Base-by-base conservation (phyloP, 92 coral and sea anemone species). In the Anthopleura xanthogrammica region DNA sequence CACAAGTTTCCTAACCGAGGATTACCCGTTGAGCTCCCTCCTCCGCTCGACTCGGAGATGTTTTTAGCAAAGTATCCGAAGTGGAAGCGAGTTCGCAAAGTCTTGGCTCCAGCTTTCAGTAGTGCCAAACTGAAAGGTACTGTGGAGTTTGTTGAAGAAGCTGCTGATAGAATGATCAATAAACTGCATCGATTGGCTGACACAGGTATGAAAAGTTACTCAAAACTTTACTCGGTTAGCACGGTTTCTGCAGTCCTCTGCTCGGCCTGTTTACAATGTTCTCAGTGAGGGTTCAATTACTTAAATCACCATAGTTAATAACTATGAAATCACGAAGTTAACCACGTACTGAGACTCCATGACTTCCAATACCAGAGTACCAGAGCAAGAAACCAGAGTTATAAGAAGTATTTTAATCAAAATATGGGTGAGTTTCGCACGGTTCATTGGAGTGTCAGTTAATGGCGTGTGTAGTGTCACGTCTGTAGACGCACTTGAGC, bases 71-170 rank as follows among this genome's bases (percentile, higher is more conserved):
- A 85, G 50, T 89, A 89, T 62, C 52, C 76, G 4, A 83, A 81
- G 43, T 89, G 92, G 92, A 89, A 89, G 86, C 71, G 92, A 29
- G 23, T 89, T 19, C 80, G 92, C 39, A 78, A 80, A 46, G 89
- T 89, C 24, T 36, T 85, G 0, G 82, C 86, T 17, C 92, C 92
- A 12, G 85, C 83, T 1, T 89, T 89, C 71, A 89, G 83, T 40
- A 89, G 70, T 14, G 83, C 86, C 14, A 81, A 83, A 76, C 65
- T 89, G 52, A 89, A 89, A 56, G 76, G 85, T 16, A 78, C 85
- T 16, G 80, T 72, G 7, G 86, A 83, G 0, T 23, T 82, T 3
- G 71, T 89, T 16, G 79, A 79, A 60, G 89, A 85, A 20, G 92
- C 86, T 11, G 85, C 84, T 16, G 57, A 41, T 20, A 80, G 92